A percentile compares a stretch with the other conserved stretches of the same genome.
These are phyloP conservation scores for Camponotus floridanus DNA, from an alignment of 1,140 invertebrate genomes.

Conservation along the genomic window DNA sequence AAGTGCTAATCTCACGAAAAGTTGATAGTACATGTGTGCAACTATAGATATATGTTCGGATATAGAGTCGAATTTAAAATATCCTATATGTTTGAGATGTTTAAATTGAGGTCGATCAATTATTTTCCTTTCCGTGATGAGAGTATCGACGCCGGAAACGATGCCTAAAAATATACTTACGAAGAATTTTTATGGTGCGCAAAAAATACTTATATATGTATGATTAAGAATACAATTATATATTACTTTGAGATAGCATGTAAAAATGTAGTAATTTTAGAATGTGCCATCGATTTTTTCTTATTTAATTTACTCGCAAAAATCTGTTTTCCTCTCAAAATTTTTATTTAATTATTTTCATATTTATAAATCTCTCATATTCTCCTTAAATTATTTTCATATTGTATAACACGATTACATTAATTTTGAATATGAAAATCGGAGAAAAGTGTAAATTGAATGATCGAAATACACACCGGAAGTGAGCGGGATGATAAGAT, in stretches of 20 bases:
- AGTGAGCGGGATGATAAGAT: background rate
- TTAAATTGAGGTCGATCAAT: conserved; percentile 9
- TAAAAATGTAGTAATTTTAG: background rate
- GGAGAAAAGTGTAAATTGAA: conserved; percentile 69
- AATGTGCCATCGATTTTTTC: background rate
- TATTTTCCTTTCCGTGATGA: background rate
- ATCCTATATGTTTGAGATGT: conserved; percentile 28
- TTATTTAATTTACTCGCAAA: conserved; percentile 11
- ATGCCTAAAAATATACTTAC: background rate
- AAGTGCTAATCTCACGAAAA: conserved; percentile 53
- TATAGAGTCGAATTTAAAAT: conserved; percentile 47
- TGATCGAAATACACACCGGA: conserved; percentile 10
- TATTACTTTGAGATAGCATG: background rate
- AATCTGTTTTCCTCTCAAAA: background rate
- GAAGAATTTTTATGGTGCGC: too few species aligned
- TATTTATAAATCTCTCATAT: background rate
- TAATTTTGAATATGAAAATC: background rate
- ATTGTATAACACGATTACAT: background rate
- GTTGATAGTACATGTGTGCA: background rate
- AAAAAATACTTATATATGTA: too few species aligned
- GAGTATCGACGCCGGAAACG: background rate
- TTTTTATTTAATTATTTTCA: conserved; percentile 11
- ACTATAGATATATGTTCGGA: background rate
- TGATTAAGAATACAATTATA: background rate
- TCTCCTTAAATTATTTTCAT: background rate